Evolutionary conservation across 2,888 invertebrate genomes (phyloP).

Genomic region (Epinotia bilunana): DNA sequence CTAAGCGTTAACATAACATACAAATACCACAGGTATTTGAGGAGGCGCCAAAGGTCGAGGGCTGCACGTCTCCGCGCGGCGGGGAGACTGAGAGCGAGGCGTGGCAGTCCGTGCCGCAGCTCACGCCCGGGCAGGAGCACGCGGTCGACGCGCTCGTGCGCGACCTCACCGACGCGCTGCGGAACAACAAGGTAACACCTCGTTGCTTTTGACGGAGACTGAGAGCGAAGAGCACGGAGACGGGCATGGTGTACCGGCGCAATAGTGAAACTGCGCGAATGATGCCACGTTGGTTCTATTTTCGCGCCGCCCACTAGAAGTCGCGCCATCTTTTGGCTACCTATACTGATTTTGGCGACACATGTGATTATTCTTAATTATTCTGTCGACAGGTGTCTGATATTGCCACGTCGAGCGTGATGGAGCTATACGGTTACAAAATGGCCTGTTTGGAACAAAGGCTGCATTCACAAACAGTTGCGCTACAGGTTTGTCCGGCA

Average conservation of each 20-base stretch:
- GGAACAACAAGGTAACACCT: slow-evolving; percentile 72
- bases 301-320: too few relatives aligned
- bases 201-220: too few relatives aligned
- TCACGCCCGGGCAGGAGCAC: slow-evolving; percentile 78
- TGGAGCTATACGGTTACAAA: slow-evolving; percentile 90
- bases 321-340: too few relatives aligned
- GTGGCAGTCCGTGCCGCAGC: slow-evolving; percentile 56
- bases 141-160: slow-evolving; percentile 79
- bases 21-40: slow-evolving; percentile 67
- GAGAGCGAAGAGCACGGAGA: too few relatives aligned
- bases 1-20: not conserved
- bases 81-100: slow-evolving; percentile 45
- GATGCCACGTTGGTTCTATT: too few relatives aligned
- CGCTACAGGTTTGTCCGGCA: slow-evolving; percentile 70
- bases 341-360: too few relatives aligned
- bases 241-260: too few relatives aligned
- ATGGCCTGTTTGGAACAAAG: slow-evolving; percentile 82
- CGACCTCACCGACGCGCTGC: slow-evolving; percentile 72
- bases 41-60: slow-evolving; percentile 52
- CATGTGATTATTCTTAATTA: too few relatives aligned
- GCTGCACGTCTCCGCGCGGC: slow-evolving; percentile 38
- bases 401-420: slow-evolving; percentile 87
- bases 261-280: too few relatives aligned
- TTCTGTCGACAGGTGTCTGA: slow-evolving; percentile 67
- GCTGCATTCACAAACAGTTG: slow-evolving; percentile 74